phyloP scores from a whole-genome alignment of 2,113 vertebrate genomes.

The Ascaphus truei region DNA sequence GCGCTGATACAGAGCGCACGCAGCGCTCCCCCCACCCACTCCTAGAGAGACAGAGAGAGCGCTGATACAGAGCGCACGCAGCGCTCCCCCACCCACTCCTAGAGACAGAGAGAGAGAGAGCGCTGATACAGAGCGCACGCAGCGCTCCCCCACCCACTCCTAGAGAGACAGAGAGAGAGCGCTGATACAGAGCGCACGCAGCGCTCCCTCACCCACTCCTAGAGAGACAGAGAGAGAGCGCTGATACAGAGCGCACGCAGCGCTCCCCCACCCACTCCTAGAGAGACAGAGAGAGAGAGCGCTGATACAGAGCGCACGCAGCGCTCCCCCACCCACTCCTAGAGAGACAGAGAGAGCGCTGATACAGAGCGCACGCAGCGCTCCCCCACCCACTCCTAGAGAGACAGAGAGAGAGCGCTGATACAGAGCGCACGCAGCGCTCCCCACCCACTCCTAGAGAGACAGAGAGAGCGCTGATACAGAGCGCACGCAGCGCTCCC shows the following conservation, averaged over 20 bases:
- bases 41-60: conserved; percentile 54
- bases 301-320: conserved; percentile 80
- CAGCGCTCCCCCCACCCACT: conserved; percentile 98
- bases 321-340: conserved; percentile 98
- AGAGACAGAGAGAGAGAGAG: background rate
- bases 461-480: background rate
- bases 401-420: background rate
- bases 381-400: conserved; percentile 96
- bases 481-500: conserved; percentile 93
- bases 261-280: conserved; percentile 98
- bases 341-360: background rate
- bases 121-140: conserved; percentile 76
- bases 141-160: conserved; percentile 98
- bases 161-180: conserved; percentile 39
- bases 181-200: conserved; percentile 80
- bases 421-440: conserved; percentile 84
- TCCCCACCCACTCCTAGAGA: conserved; percentile 96
- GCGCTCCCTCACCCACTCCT: conserved; percentile 98
- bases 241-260: conserved; percentile 80
- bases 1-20: conserved; percentile 73
- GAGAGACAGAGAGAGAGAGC: background rate
- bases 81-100: conserved; percentile 98
- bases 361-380: conserved; percentile 84
- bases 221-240: background rate
- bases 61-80: conserved; percentile 80